Evolutionary conservation across 2,113 vertebrate genomes (phyloP).

Genomic region (Pituophis catenifer): DNA sequence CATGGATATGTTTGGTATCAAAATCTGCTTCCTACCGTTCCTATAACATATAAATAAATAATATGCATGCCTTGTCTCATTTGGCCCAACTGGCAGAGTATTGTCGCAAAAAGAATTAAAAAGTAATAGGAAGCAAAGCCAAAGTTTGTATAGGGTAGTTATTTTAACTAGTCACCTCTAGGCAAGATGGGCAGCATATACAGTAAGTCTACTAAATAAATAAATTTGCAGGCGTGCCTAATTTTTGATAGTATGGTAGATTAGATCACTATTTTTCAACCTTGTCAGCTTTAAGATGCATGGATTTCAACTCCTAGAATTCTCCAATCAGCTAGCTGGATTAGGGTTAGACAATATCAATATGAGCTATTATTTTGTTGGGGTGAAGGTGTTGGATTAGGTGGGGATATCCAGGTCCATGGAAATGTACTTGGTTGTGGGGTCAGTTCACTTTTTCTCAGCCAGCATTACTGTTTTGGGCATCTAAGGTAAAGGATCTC

Average conservation of each 20-base stretch:
- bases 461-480: background rate
- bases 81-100: background rate
- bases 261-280: background rate
- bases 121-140: background rate
- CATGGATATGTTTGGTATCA: background rate
- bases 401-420: background rate
- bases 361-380: background rate
- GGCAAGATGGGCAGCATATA: background rate
- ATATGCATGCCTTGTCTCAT: background rate
- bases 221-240: background rate
- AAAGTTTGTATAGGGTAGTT: background rate
- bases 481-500: background rate
- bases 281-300: background rate
- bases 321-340: background rate
- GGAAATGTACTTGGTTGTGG: background rate
- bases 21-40: background rate
- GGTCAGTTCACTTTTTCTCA: background rate
- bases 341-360: background rate
- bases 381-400: background rate
- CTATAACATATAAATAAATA: background rate
- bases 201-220: background rate
- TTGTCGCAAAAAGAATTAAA: background rate
- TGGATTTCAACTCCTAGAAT: background rate
- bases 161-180: background rate
- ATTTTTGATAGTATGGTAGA: background rate